Evolutionary conservation across 2,797 vertebrate genomes (phyloP).

Genomic region (Amazona ochrocephala): DNA sequence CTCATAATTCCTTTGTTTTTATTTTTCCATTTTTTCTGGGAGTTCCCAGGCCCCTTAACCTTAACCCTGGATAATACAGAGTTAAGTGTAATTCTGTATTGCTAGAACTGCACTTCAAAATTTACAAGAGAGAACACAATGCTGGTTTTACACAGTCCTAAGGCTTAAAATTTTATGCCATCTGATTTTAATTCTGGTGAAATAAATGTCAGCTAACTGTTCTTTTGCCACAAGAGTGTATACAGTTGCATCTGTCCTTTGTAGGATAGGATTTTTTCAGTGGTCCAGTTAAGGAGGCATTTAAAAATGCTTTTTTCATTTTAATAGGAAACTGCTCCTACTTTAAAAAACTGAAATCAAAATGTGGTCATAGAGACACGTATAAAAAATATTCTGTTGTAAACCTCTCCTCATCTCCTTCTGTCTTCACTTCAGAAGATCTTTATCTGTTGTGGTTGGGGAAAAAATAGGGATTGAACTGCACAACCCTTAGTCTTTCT

Average conservation of each 20-base stretch:
- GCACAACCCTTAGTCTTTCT: neutral
- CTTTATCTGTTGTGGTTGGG: neutral
- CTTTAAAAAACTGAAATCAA: neutral
- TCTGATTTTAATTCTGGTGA: slow-evolving; percentile 13
- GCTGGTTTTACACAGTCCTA: neutral
- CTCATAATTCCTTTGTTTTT: slow-evolving; percentile 53
- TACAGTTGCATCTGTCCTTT: neutral
- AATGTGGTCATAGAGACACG: neutral
- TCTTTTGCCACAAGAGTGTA: slow-evolving; percentile 8
- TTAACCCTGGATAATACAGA: slow-evolving; percentile 3
- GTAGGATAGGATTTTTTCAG: neutral
- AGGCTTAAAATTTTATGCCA: neutral
- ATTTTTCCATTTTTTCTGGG: slow-evolving; percentile 49
- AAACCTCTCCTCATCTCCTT: neutral
- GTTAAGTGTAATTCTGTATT: slow-evolving; percentile 15
- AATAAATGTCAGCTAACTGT: neutral
- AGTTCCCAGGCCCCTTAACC: slow-evolving; percentile 63
- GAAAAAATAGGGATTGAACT: neutral
- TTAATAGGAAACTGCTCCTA: neutral
- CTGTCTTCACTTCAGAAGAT: slow-evolving; percentile 9
- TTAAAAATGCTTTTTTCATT: slow-evolving; percentile 2
- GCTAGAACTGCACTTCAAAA: neutral
- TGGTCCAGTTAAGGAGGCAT: neutral
- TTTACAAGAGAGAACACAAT: neutral
- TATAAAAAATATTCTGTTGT: neutral